Evolutionary conservation across 2,888 invertebrate genomes (phyloP), one percentile per base, ranked within the genome.

Genomic region (Gibbula magus): DNA sequence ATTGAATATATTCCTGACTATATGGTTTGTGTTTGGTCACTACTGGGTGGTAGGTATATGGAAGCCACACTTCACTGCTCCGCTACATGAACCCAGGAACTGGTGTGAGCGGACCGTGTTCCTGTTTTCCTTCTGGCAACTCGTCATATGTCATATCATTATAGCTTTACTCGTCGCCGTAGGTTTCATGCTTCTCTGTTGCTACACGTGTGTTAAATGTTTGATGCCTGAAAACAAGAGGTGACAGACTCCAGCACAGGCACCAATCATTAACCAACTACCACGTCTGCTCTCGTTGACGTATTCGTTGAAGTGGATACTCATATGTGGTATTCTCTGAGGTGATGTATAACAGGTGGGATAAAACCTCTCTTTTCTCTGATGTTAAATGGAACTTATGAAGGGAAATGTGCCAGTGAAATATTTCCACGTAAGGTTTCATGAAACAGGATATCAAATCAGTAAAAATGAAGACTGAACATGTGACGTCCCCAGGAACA

Each of bases 61-160:
- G 94, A 96, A 95, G 95, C 96, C 96, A 0, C 95, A 96, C 88
- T 96, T 95, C 92, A 94, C 95, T 0, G 95, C 95, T 0, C 95
- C 95, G 0, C 93, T 96, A 45, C 96, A 95, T 92, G 95, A 96
- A 83, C 96, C 96, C 0, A 95, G 96, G 92, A 94, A 95, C 84
- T 96, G 96, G 96, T 97, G 96, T 90, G 95, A 96, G 91, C 94
- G 95, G 85, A 95, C 96, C 0, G 94, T 96, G 52, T 96, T 96
- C 93, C 94, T 96, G 86, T 96, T 96, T 91, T 94, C 96, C 0
- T 91, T 96, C 82, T 95, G 95, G 61, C 96, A 96, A 90, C 94
- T 96, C 0, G 94, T 94, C 79, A 94, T 96, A 32, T 94, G 96
- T 73, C 96, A 96, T 93, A 94, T 94, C 0, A 93, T 95, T 8